These are phyloP conservation scores for Lamproptera curius DNA, from an alignment of 2,888 invertebrate genomes.

Conservation along the genomic window DNA sequence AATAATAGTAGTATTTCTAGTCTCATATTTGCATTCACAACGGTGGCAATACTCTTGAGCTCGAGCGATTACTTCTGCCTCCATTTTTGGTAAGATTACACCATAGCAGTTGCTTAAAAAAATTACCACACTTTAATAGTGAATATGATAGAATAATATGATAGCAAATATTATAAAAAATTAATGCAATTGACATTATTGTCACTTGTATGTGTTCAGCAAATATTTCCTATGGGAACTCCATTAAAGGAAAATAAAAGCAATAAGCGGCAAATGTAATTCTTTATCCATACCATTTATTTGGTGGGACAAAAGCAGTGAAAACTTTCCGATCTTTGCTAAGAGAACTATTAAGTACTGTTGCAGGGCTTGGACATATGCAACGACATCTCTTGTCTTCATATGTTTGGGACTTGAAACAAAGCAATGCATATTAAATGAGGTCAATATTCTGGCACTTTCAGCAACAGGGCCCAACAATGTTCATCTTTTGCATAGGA, in stretches of 20 bases:
- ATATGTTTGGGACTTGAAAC: slow-evolving; percentile 81
- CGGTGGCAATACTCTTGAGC: slow-evolving; percentile 90
- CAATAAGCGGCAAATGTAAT: too few relatives aligned
- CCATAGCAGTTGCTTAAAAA: slow-evolving; percentile 86
- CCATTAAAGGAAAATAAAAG: too few relatives aligned
- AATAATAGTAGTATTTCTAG: slow-evolving; percentile 93
- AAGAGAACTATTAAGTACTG: slow-evolving; percentile 74
- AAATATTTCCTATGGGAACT: too few relatives aligned
- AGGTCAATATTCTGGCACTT: too few relatives aligned
- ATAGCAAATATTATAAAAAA: neutral
- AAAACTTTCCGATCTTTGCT: slow-evolving; percentile 80
- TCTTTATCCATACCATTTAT: slow-evolving; percentile 80
- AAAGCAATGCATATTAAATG: too few relatives aligned
- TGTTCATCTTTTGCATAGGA: too few relatives aligned
- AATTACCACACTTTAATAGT: too few relatives aligned
- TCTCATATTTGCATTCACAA: slow-evolving; percentile 95
- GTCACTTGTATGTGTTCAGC: too few relatives aligned
- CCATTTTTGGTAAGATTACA: slow-evolving; percentile 82
- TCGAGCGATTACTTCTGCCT: slow-evolving; percentile 82
- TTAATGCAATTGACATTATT: too few relatives aligned
- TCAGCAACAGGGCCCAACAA: too few relatives aligned
- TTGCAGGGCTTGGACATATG: slow-evolving; percentile 86
- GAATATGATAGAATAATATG: neutral
- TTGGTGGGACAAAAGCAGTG: slow-evolving; percentile 86
- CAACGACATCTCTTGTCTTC: slow-evolving; percentile 91